Base-by-base conservation (phyloP, 2,888 invertebrate species). In the Conistra vaccinii region DNA sequence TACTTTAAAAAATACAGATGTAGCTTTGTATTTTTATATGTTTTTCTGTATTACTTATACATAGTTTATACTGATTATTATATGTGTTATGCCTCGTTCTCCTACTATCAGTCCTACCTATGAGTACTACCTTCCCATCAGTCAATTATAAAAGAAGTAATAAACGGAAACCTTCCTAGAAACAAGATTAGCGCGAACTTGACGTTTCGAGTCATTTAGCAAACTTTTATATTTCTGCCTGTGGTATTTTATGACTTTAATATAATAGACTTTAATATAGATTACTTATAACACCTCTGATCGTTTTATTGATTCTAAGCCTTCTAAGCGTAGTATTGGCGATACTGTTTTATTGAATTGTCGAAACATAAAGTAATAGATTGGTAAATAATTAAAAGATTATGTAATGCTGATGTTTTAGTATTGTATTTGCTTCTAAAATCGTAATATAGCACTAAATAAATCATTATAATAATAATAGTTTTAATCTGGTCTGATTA, bases 261-360 rank as follows among this genome's bases (percentile, higher is more conserved):
- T 61, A 61, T 32, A 69, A 51, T 61, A 45, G n/a, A n/a, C n/a
- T 61, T 55, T 45, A 29, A 53, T n/a, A 23, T 35, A 51, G 6
- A 58, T 51, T 26, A 26, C 14, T 14, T 58, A 23, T 45, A 29
- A 4, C 45, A 65, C 45, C 0, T 42, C 3, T n/a, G 35, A 70
- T 45, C n/a, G 45, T 57, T 48, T 78, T 78, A 78, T 48, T 29
- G 29, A 14, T 29, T 68, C 14, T 69, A 48, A 78, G 55, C 55
- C 26, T 35, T 35, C 23, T 26, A 23, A 76, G 51, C 77, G 0
- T 17, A 29, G 20, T 57, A 57, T 78, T 78, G 35, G 45, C 23
- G 48, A 78, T 68, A 55, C 26, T 45, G 26, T 65, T 75, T 78
- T 48, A 78, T 69, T 48, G 2, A 14, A 9, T 48, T 69, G 29